Evolutionary conservation across 2,888 invertebrate species (phyloP).

Genomic region (Platycheirus rosarum): DNA sequence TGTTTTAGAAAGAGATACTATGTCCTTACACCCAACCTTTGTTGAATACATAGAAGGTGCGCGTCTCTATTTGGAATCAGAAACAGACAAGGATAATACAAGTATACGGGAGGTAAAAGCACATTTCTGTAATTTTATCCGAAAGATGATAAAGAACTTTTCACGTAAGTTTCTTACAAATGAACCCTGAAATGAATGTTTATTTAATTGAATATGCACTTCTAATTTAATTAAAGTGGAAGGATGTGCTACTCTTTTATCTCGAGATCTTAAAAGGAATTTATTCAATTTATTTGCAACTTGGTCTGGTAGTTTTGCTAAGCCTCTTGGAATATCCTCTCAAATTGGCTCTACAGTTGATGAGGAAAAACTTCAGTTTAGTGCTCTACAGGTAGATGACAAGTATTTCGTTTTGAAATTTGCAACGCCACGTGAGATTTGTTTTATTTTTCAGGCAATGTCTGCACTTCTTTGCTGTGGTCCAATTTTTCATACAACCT

Average conservation of each 20-base stretch:
- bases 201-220: constrained; percentile 15
- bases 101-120: constrained; percentile 94
- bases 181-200: constrained; percentile 27
- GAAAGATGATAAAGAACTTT: constrained; percentile 96
- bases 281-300: constrained; percentile 95
- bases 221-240: constrained; percentile 87
- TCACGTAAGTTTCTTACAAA: constrained; percentile 87
- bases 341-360: constrained; percentile 82
- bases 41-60: constrained; percentile 98
- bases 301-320: constrained; percentile 95
- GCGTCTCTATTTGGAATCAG: constrained; percentile 94
- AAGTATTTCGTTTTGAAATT: not conserved
- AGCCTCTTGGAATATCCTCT: constrained; percentile 85
- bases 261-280: constrained; percentile 92
- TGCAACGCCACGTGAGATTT: too few species aligned
- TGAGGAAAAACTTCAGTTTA: constrained; percentile 86
- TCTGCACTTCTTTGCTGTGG: constrained; percentile 98
- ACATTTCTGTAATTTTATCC: constrained; percentile 96
- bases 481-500: constrained; percentile 93
- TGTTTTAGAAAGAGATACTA: constrained; percentile 91
- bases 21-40: constrained; percentile 92
- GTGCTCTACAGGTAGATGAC: constrained; percentile 84
- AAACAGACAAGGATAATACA: constrained; percentile 95
- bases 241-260: constrained; percentile 91
- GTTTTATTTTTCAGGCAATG: constrained; percentile 89